Evolutionary conservation across 2,113 vertebrate genomes (phyloP).

Genomic region (Aphyosemion australe): DNA sequence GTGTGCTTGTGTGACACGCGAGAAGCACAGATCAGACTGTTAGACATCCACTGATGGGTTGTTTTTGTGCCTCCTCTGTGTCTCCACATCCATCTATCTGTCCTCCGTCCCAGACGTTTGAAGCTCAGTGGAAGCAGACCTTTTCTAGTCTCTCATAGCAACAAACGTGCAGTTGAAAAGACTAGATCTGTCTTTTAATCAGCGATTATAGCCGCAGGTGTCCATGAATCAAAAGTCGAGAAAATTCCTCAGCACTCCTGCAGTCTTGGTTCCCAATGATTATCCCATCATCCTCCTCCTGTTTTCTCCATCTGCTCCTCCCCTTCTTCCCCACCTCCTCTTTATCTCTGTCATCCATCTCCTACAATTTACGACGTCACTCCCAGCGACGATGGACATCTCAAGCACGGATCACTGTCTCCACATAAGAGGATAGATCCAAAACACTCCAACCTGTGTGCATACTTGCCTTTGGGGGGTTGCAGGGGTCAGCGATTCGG

Average conservation of each 20-base stretch:
- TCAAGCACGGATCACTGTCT: constrained; percentile 43
- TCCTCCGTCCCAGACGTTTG: constrained; percentile 6
- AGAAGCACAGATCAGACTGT: constrained; percentile 33
- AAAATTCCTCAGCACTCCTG: constrained; percentile 38
- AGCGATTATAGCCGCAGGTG: constrained; percentile 33
- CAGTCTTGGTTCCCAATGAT: constrained; percentile 50
- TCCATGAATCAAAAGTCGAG: constrained; percentile 38
- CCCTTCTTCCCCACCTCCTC: constrained; percentile 24
- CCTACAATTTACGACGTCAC: constrained; percentile 20
- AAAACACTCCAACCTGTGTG: constrained; percentile 11
- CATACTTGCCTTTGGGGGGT: constrained; percentile 16
- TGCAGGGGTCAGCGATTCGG: constrained; percentile 27
- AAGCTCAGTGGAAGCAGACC: neutral
- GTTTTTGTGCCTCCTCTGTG: constrained; percentile 25
- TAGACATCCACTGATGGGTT: constrained; percentile 34
- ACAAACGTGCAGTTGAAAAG: constrained; percentile 14
- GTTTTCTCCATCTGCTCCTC: constrained; percentile 12
- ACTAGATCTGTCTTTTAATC: constrained; percentile 47
- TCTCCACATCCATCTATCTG: constrained; percentile 14
- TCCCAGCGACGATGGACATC: constrained; percentile 44
- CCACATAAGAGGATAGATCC: constrained; percentile 51
- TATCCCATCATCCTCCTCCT: constrained; percentile 45
- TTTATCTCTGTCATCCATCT: constrained; percentile 29
- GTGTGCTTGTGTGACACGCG: constrained; percentile 30
- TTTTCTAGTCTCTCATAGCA: neutral